Evolutionary conservation across 2,113 vertebrate species (phyloP).

Genomic region (Connochaetes taurinus): DNA sequence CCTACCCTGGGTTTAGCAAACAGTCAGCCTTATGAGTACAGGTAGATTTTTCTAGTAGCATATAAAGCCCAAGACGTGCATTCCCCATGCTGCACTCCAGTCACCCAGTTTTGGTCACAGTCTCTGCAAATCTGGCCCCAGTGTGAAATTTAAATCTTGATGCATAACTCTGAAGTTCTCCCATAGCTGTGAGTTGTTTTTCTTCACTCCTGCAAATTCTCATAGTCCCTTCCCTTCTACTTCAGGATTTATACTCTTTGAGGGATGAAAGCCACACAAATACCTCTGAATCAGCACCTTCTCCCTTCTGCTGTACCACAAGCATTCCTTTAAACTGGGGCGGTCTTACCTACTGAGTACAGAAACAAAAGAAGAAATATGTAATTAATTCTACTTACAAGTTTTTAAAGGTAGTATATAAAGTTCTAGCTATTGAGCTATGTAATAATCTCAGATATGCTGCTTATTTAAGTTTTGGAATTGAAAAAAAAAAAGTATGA

Average conservation of each 20-base stretch:
- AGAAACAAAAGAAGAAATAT: not conserved
- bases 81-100: not conserved
- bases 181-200: constrained; percentile 22
- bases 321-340: not conserved
- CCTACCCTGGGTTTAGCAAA: not conserved
- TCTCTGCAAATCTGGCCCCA: constrained; percentile 16
- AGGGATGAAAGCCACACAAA: not conserved
- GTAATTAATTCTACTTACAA: not conserved
- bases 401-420: not conserved
- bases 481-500: not conserved
- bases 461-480: not conserved
- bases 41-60: not conserved
- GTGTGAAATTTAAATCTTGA: constrained; percentile 47
- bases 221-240: not conserved
- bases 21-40: not conserved
- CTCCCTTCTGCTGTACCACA: not conserved
- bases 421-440: not conserved
- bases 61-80: not conserved
- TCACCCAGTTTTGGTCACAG: not conserved
- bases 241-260: constrained; percentile 14
- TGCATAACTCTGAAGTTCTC: constrained; percentile 31
- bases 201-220: not conserved
- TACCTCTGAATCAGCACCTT: not conserved
- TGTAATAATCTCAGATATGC: not conserved
- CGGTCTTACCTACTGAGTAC: not conserved